Evolutionary conservation across 2,888 invertebrate genomes (phyloP).

Genomic region (Tuta absoluta): DNA sequence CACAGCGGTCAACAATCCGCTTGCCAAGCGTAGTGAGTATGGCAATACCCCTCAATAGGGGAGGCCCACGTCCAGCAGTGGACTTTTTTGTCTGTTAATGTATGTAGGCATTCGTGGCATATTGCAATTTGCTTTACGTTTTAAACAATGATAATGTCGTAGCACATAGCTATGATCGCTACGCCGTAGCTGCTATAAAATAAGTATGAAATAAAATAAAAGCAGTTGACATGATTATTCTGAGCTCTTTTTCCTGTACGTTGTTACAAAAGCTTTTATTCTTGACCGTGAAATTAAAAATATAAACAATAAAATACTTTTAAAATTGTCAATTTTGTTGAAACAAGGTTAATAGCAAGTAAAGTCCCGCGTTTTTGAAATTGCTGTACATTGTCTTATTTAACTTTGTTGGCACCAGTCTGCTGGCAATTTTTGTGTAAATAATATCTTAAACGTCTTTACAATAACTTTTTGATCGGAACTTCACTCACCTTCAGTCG

Average conservation of each 20-base stretch:
- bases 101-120: background rate
- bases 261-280: background rate
- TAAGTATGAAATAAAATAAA: background rate
- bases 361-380: background rate
- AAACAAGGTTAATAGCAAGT: conserved; percentile 28
- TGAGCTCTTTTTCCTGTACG: no score
- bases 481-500: no score
- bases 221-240: no score
- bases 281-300: background rate
- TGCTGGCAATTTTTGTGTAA: conserved; percentile 1
- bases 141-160: background rate
- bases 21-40: background rate
- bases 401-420: conserved; percentile 14
- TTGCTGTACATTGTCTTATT: conserved; percentile 14
- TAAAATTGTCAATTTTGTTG: conserved; percentile 21
- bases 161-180: conserved; percentile 4
- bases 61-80: no score
- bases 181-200: conserved; percentile 1
- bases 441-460: background rate
- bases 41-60: no score
- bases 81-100: no score
- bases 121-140: background rate
- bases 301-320: background rate
- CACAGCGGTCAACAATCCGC: no score
- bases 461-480: no score